phyloP scores from a whole-genome alignment of 1,140 invertebrate species.

The Aphelenchoides besseyi region DNA sequence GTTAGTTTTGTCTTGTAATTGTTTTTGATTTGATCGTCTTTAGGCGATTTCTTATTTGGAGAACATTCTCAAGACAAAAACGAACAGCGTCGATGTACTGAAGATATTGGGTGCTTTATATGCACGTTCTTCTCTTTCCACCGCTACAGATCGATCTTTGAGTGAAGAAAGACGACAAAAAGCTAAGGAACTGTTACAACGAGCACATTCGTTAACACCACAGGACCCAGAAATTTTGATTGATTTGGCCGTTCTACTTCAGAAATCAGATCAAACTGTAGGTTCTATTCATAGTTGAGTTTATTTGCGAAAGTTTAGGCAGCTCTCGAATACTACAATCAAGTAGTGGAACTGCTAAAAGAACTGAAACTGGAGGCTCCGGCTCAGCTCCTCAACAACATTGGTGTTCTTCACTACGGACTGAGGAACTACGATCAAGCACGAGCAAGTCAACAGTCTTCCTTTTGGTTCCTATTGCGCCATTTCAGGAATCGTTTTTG shows the following conservation, averaged over 20 bases:
- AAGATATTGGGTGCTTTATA: constrained; percentile 96
- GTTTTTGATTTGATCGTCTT: not conserved
- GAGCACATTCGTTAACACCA: constrained; percentile 89
- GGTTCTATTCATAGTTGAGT: not conserved
- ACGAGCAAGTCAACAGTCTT: constrained; percentile 52
- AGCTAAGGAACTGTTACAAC: constrained; percentile 66
- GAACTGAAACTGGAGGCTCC: constrained; percentile 89
- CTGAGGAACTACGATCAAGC: constrained; percentile 65
- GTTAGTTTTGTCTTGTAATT: not conserved
- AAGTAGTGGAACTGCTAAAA: constrained; percentile 83
- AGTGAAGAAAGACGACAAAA: constrained; percentile 75
- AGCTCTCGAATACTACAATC: constrained; percentile 83
- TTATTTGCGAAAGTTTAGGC: constrained; percentile 58
- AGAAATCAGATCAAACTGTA: constrained; percentile 83
- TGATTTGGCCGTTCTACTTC: constrained; percentile 93
- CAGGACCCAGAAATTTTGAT: constrained; percentile 99
- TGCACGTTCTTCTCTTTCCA: constrained; percentile 75
- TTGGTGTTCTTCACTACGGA: constrained; percentile 84
- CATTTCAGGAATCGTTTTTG: not conserved
- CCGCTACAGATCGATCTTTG: constrained; percentile 77
- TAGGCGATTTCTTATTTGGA: constrained; percentile 96
- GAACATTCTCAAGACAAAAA: constrained; percentile 92
- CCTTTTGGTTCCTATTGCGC: too few species aligned
- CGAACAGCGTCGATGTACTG: constrained; percentile 98
- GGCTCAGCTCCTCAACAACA: constrained; percentile 95